phyloP scores from a whole-genome alignment of 2,888 invertebrate species.

The Gastrophysa polygoni region DNA sequence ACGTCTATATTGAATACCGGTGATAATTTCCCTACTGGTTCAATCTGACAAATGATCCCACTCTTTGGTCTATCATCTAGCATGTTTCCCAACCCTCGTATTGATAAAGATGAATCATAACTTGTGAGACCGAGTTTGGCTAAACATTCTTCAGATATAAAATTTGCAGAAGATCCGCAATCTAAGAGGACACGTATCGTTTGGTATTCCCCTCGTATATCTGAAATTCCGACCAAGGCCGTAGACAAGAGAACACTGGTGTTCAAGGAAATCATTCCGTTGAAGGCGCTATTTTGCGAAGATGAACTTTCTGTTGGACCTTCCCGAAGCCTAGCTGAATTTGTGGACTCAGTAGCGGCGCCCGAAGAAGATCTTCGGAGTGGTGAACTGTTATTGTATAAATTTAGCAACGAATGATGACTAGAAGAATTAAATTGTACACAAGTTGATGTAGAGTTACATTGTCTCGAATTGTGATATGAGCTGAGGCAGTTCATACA shows the following conservation, averaged over 20 bases:
- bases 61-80: neutral
- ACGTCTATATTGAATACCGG: neutral
- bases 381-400: neutral
- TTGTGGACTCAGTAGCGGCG: neutral
- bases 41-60: neutral
- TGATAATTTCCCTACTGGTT: neutral
- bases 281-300: too few species aligned
- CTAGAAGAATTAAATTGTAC: neutral
- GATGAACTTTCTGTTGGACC: neutral
- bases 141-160: too few species aligned
- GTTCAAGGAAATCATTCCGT: too few species aligned
- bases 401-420: neutral
- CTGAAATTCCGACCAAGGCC: too few species aligned
- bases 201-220: too few species aligned
- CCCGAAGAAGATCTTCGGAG: neutral
- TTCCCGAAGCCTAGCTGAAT: neutral
- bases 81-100: neutral
- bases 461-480: neutral
- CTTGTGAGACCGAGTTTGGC: too few species aligned
- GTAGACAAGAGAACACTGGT: too few species aligned
- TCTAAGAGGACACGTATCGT: too few species aligned
- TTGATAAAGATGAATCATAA: too few species aligned
- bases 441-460: neutral
- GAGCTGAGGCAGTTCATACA: neutral
- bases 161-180: too few species aligned